Percentiles rank a stretch among this genome's conserved stretches.
Conservation (phyloP, 2,888 invertebrate genomes). For the Mesoligia furuncula region DNA sequence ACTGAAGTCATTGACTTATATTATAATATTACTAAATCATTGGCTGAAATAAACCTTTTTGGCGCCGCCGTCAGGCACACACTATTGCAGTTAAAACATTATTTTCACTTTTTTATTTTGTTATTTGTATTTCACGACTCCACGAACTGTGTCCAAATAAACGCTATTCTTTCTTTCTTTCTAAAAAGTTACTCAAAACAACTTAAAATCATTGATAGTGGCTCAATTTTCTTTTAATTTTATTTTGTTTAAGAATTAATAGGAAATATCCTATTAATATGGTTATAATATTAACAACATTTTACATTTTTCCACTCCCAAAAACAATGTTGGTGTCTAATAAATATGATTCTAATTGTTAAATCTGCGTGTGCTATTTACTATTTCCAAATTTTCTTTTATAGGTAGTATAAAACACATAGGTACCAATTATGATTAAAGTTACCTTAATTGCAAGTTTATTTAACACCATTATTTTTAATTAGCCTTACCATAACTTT, state of each 20-base stretch:
- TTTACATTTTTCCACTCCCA: background rate
- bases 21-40: no score
- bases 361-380: background rate
- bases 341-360: background rate
- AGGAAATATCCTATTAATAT: background rate
- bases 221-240: background rate
- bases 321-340: background rate
- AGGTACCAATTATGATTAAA: conserved; percentile 8
- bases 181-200: background rate
- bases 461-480: conserved; percentile 33
- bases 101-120: background rate
- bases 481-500: conserved; percentile 4
- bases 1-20: no score
- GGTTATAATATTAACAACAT: background rate
- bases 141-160: background rate
- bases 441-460: conserved; percentile 14
- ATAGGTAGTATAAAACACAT: background rate
- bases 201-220: background rate
- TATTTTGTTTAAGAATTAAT: background rate
- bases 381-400: background rate
- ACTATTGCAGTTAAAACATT: background rate
- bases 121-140: background rate
- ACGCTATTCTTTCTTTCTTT: background rate
- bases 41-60: background rate
- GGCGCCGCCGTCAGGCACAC: no score